Conservation (phyloP, 2,797 vertebrate species). For the Macrochelys suwanniensis region DNA sequence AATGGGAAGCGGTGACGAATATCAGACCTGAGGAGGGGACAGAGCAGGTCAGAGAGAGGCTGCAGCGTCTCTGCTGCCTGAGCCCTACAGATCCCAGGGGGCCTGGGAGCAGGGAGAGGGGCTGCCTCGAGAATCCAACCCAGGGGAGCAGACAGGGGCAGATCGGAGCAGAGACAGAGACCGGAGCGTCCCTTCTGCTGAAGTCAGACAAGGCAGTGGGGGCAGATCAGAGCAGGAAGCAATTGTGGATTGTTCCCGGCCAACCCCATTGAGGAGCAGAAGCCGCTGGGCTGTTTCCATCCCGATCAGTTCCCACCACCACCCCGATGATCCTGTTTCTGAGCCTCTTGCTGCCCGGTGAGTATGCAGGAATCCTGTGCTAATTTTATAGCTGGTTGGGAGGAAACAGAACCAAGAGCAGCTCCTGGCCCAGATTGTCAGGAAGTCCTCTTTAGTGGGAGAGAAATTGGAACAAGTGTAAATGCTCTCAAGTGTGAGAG, state of each 20-base stretch:
- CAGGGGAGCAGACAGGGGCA: not conserved
- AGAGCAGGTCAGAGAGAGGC: not conserved
- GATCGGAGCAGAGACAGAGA: not conserved
- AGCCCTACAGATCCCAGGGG: not conserved
- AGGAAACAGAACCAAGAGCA: not conserved
- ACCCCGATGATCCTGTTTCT: not conserved
- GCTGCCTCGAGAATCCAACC: too few species aligned
- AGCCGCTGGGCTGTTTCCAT: not conserved
- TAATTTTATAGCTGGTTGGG: not conserved
- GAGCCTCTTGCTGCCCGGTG: not conserved
- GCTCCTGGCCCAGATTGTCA: not conserved
- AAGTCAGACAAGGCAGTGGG: not conserved
- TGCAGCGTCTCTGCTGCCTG: not conserved
- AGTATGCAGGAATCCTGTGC: not conserved
- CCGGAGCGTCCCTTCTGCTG: not conserved
- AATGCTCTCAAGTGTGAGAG: not conserved
- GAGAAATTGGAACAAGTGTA: not conserved
- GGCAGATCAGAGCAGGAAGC: not conserved
- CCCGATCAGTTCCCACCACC: not conserved
- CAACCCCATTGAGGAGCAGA: not conserved
- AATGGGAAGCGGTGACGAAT: not conserved
- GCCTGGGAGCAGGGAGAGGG: not conserved
- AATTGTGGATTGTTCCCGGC: not conserved
- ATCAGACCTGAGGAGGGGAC: not conserved
- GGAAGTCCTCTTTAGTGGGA: not conserved